Conservation (phyloP, 30 jellyfish, hydroid and myxozoan genomes). For the Aurelia sp. region DNA sequence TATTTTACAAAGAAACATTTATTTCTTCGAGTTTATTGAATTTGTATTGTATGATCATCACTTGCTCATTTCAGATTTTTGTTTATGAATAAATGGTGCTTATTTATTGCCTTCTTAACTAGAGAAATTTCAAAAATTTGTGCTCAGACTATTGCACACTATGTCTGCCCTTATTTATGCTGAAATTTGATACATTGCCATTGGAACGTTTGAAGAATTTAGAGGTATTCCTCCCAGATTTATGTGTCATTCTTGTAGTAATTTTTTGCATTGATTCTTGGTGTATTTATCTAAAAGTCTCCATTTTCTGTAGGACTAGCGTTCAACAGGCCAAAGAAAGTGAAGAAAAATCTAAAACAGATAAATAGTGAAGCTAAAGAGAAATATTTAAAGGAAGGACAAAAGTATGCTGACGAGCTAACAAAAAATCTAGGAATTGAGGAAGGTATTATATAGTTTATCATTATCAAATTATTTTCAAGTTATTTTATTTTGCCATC, state of each 20-base stretch:
- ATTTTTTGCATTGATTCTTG: not conserved
- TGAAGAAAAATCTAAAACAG: constrained; percentile 7
- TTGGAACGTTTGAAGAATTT: not conserved
- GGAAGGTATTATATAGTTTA: constrained; percentile 41
- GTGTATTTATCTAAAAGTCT: not conserved
- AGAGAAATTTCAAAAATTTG: too few species aligned
- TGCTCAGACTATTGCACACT: too few species aligned
- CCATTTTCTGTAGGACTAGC: constrained; percentile 67
- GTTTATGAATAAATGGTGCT: too few species aligned
- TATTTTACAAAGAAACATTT: too few species aligned
- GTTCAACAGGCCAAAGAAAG: constrained; percentile 75
- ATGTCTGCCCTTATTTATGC: too few species aligned
- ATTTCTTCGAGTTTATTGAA: too few species aligned
- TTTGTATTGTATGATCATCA: too few species aligned
- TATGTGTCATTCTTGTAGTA: not conserved
- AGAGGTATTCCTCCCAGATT: not conserved
- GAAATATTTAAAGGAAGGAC: constrained; percentile 57
- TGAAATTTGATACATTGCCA: not conserved
- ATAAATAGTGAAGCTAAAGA: constrained; percentile 69
- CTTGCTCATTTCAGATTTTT: too few species aligned
- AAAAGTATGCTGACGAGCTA: constrained; percentile 64
- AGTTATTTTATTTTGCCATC: too few species aligned
- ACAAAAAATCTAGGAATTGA: constrained; percentile 55
- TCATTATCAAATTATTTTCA: too few species aligned
- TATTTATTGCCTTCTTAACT: too few species aligned